Conservation (phyloP, 2,888 invertebrate genomes). For the Eupeodes luniger region DNA sequence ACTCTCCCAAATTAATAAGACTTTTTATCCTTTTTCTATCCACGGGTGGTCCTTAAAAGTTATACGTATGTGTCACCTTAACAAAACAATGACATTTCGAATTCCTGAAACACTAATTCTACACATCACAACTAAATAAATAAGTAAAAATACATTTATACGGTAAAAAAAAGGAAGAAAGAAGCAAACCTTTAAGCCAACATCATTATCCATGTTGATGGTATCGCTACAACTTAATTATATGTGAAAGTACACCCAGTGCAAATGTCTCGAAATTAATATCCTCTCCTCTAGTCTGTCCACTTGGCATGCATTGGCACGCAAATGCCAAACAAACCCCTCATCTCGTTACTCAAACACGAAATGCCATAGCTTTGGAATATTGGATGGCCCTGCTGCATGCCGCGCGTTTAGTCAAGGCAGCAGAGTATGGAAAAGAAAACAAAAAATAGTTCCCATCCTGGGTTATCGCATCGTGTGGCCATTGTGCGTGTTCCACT, state of each 20-base stretch:
- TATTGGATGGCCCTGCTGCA: constrained; percentile 15
- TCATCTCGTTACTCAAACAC: constrained; percentile 56
- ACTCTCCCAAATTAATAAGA: too few relatives aligned
- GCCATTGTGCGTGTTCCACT: constrained; percentile 75
- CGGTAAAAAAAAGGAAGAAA: not conserved
- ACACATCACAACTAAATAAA: constrained; percentile 4
- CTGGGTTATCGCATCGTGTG: constrained; percentile 73
- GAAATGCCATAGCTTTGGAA: constrained; percentile 42
- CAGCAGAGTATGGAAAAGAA: constrained; percentile 37
- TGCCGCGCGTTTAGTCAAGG: not conserved
- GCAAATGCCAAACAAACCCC: constrained; percentile 72
- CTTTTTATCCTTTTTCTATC: not conserved
- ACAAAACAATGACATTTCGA: constrained; percentile 55
- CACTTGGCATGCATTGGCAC: constrained; percentile 72
- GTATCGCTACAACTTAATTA: constrained; percentile 75
- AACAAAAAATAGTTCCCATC: constrained; percentile 61
- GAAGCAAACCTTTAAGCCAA: constrained; percentile 53
- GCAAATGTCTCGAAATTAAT: constrained; percentile 75
- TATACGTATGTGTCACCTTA: constrained; percentile 24
- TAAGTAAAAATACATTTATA: not conserved
- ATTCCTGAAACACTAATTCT: constrained; percentile 35
- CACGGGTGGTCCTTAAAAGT: constrained; percentile 59
- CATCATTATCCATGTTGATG: constrained; percentile 73
- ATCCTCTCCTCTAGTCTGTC: constrained; percentile 45
- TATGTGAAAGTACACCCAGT: constrained; percentile 73